Conservation (phyloP, 2,113 vertebrate species). For the Alligator mississippiensis region DNA sequence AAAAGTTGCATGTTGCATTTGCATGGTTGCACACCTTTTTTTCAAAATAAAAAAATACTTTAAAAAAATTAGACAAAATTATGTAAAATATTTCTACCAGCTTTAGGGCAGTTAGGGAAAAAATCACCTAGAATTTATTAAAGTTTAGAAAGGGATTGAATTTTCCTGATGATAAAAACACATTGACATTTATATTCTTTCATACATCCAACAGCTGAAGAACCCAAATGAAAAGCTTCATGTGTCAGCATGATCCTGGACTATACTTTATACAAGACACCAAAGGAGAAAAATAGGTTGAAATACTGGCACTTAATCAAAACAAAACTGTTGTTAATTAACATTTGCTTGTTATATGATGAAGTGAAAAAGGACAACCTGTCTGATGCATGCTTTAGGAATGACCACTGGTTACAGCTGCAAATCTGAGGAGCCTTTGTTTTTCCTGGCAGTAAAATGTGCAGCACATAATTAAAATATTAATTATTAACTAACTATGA, state of each 20-base stretch:
- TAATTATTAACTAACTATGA: background rate
- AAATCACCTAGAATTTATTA: background rate
- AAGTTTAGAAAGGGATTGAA: too few relatives aligned
- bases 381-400: background rate
- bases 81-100: background rate
- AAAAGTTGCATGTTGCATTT: background rate
- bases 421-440: background rate
- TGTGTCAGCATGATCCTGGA: background rate
- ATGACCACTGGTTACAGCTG: background rate
- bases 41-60: background rate
- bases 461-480: background rate
- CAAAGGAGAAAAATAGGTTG: background rate
- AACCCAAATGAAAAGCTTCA: background rate
- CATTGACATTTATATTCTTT: background rate
- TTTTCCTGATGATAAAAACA: too few relatives aligned
- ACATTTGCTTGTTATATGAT: background rate
- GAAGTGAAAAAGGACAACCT: background rate
- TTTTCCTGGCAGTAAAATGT: background rate
- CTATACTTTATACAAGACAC: background rate
- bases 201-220: background rate
- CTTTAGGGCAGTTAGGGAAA: background rate
- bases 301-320: background rate
- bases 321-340: background rate
- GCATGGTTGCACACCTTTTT: background rate
- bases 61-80: slow-evolving; percentile 11